Conservation (phyloP, 2,113 vertebrate species). For the Silurus meridionalis region DNA sequence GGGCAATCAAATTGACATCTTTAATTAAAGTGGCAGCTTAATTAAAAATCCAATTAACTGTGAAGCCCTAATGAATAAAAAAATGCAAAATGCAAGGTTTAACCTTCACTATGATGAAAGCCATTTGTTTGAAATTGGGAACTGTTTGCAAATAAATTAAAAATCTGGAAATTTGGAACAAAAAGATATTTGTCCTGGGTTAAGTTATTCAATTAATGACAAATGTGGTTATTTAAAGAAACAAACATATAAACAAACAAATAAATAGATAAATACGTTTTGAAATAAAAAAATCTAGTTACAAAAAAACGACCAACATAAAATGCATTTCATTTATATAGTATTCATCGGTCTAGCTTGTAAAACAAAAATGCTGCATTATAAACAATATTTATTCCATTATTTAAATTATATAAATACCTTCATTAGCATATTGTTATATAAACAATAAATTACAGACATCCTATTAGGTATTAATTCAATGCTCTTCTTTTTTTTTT, state of each 20-base stretch:
- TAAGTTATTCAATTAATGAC: conserved; percentile 55
- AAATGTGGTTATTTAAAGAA: not conserved
- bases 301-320: not conserved
- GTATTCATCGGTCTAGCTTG: not conserved
- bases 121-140: conserved; percentile 30
- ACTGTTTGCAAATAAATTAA: conserved; percentile 55
- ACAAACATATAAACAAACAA: not conserved
- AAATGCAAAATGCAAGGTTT: conserved; percentile 60
- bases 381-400: not conserved
- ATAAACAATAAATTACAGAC: too few relatives aligned
- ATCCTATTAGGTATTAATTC: too few relatives aligned
- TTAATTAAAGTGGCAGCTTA: conserved; percentile 72
- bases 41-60: conserved; percentile 76
- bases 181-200: conserved; percentile 47
- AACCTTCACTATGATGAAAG: conserved; percentile 67
- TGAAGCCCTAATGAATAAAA: conserved; percentile 64
- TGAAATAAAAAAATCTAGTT: not conserved
- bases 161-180: conserved; percentile 33
- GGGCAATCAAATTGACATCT: conserved; percentile 65
- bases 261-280: not conserved
- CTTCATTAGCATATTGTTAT: too few relatives aligned
- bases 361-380: not conserved
- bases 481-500: too few relatives aligned
- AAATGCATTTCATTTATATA: not conserved
- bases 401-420: too few relatives aligned